Evolutionary conservation across 2,113 vertebrate species (phyloP).

Genomic region (Saguinus midas): DNA sequence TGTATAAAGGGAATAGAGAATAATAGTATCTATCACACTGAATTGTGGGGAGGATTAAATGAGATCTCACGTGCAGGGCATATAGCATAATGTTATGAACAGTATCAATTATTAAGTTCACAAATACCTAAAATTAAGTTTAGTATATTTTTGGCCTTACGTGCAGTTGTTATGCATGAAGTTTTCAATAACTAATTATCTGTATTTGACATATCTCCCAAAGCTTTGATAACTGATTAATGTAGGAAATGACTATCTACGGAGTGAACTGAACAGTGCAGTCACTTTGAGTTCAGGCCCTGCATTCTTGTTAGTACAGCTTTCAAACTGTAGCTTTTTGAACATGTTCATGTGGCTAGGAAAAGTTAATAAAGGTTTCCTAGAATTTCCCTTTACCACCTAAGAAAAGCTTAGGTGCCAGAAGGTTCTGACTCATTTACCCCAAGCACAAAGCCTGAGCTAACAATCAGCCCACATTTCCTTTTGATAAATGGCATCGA

Average conservation of each 20-base stretch:
- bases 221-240: neutral
- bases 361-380: conserved; percentile 51
- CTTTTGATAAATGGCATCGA: conserved; percentile 58
- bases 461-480: conserved; percentile 61
- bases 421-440: conserved; percentile 54
- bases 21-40: neutral
- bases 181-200: neutral
- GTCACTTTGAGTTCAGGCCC: neutral
- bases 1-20: neutral
- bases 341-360: neutral
- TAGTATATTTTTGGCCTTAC: neutral
- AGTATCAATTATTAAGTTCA: neutral
- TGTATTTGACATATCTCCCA: neutral
- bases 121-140: neutral
- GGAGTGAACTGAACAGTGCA: neutral
- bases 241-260: neutral
- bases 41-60: neutral
- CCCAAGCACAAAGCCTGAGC: conserved; percentile 47
- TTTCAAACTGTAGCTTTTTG: neutral
- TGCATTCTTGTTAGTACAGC: too few relatives aligned
- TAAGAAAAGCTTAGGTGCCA: conserved; percentile 40
- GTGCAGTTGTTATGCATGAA: neutral
- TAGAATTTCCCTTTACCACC: conserved; percentile 28
- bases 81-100: neutral
- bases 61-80: neutral